A percentile compares a stretch with the other conserved stretches of the same genome.
phyloP scores from a whole-genome alignment of 2,113 vertebrate genomes.

The Perca flavescens region DNA sequence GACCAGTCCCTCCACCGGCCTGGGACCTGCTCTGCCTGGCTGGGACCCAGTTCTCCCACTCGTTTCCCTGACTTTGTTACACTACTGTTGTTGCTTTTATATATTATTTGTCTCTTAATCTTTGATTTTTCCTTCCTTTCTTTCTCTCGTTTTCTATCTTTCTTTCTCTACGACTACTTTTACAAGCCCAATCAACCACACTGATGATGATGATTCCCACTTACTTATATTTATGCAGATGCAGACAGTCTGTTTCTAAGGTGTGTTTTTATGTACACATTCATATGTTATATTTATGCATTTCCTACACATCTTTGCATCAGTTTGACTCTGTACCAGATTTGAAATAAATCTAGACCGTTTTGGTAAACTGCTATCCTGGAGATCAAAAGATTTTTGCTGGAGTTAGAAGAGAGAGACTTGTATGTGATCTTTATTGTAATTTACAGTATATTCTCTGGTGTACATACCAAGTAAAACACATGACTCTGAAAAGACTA shows the following conservation, averaged over 20 bases:
- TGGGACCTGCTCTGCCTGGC: conserved; percentile 42
- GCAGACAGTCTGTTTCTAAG: not conserved
- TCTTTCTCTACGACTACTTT: not conserved
- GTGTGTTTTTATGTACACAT: not conserved
- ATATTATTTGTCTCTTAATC: conserved; percentile 2
- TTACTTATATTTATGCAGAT: not conserved
- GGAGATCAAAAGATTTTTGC: not conserved
- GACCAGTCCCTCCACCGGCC: conserved; percentile 39
- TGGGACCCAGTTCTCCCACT: conserved; percentile 40
- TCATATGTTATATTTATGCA: not conserved
- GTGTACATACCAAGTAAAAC: not conserved
- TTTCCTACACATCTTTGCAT: not conserved
- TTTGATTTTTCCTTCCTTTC: conserved; percentile 9
- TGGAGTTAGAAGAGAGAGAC: not conserved
- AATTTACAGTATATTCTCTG: not conserved
- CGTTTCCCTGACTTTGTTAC: conserved; percentile 39
- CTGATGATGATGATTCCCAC: not conserved
- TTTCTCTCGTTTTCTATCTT: not conserved
- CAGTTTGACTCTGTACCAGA: not conserved
- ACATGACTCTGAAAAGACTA: not conserved
- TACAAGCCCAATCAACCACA: not conserved
- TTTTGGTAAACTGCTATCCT: not conserved
- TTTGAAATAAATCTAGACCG: not conserved
- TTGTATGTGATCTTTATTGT: not conserved
- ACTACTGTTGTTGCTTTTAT: conserved; percentile 14